A percentile compares a stretch with the other conserved stretches of the same genome.
Conservation (phyloP, 2,113 vertebrate species). For the Microtus oregoni region DNA sequence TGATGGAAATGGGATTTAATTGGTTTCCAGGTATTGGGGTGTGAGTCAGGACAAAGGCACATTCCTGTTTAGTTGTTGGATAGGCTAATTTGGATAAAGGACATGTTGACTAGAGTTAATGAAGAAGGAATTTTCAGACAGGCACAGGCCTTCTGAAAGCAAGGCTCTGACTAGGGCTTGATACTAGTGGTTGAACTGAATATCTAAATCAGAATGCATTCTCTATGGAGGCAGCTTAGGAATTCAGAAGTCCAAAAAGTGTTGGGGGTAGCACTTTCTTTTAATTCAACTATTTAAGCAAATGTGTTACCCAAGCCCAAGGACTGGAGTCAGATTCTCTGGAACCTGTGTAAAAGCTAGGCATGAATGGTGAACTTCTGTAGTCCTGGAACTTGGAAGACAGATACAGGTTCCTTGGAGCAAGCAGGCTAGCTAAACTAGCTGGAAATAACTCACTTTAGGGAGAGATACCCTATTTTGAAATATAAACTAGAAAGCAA, state of each 20-base stretch:
- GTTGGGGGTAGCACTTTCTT: background rate
- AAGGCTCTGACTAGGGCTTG: background rate
- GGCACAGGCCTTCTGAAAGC: background rate
- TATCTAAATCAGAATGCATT: constrained; percentile 37
- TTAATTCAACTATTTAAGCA: constrained; percentile 53
- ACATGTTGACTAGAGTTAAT: constrained; percentile 28
- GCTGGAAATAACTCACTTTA: background rate
- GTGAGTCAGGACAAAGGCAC: background rate
- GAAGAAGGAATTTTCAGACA: background rate
- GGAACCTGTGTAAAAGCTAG: background rate
- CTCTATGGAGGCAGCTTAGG: background rate
- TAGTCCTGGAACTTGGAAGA: background rate
- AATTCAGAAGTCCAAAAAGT: constrained; percentile 4
- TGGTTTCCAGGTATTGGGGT: background rate
- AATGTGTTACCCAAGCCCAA: too few relatives aligned
- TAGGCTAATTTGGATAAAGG: background rate
- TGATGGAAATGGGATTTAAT: background rate
- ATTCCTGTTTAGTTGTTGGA: background rate
- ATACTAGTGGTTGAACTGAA: background rate
- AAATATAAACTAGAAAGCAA: background rate
- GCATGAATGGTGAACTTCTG: background rate
- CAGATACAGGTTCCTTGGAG: background rate
- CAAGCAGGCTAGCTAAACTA: background rate
- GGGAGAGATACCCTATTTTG: background rate
- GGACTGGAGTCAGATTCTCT: too few relatives aligned